phyloP scores from a whole-genome alignment of 1,140 invertebrate genomes.

The Leptopilina clavipes region DNA sequence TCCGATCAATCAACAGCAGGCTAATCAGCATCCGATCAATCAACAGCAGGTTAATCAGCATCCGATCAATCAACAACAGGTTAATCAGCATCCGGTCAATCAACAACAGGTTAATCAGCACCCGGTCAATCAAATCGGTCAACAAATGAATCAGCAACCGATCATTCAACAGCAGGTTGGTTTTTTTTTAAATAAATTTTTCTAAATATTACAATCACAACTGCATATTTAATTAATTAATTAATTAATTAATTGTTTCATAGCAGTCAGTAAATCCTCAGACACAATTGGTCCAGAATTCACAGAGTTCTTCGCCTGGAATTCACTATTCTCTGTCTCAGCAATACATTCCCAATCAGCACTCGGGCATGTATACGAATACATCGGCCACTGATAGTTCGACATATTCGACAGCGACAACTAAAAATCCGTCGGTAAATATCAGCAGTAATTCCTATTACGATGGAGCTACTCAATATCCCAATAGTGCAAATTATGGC shows the following conservation, averaged over 20 bases:
- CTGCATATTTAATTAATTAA: not conserved
- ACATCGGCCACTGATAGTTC: conserved; percentile 32
- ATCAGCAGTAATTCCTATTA: conserved; percentile 34
- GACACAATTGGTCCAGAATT: conserved; percentile 37
- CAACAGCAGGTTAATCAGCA: not conserved
- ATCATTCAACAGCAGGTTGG: conserved; percentile 9
- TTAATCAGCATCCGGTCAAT: not conserved
- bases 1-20: not conserved
- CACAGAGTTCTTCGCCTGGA: conserved; percentile 30
- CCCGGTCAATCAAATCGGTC: not conserved
- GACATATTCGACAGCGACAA: conserved; percentile 9
- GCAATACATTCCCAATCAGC: conserved; percentile 44
- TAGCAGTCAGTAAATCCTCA: conserved; percentile 49
- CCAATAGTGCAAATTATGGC: not conserved
- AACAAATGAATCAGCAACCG: not conserved
- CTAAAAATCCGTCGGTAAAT: not conserved
- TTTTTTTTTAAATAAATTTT: too few relatives aligned
- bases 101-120: not conserved
- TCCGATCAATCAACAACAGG: not conserved
- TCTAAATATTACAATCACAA: not conserved
- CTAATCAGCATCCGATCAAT: not conserved
- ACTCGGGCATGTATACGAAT: conserved; percentile 29
- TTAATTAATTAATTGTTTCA: conserved; percentile 5
- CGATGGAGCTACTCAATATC: not conserved
- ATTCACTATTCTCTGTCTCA: conserved; percentile 23